Evolutionary conservation across 2,888 invertebrate genomes (phyloP).

Genomic region (Caenorhabditis drosophilae): DNA sequence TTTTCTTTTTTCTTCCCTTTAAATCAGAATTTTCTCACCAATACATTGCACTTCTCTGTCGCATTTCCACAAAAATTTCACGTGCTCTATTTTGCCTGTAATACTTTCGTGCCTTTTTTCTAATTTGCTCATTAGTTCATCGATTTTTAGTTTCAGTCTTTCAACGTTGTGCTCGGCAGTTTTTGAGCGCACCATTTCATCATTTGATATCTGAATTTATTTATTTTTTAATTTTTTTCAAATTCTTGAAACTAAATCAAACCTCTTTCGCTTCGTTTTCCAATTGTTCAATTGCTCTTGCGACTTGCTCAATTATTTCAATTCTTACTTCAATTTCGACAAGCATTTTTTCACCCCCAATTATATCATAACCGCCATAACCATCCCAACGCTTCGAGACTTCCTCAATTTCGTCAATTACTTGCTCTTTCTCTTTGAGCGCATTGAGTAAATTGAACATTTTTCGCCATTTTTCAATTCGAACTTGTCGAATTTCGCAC

Average conservation of each 20-base stretch:
- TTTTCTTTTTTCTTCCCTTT: too few species aligned
- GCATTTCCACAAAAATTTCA: conserved; percentile 21
- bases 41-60: conserved; percentile 14
- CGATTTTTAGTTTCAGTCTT: conserved; percentile 4
- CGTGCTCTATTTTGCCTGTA: conserved; percentile 10
- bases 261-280: conserved; percentile 7
- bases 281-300: conserved; percentile 10
- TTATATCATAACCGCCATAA: background rate
- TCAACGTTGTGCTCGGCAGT: conserved; percentile 10
- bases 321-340: conserved; percentile 18
- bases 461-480: conserved; percentile 20
- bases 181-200: conserved; percentile 20
- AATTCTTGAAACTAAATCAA: background rate
- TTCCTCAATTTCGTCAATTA: conserved; percentile 10
- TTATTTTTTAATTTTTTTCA: background rate
- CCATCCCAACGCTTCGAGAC: background rate
- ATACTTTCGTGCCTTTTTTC: conserved; percentile 3
- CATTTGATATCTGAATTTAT: conserved; percentile 4
- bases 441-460: conserved; percentile 15
- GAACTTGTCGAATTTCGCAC: conserved; percentile 15
- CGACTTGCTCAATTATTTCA: conserved; percentile 8
- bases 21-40: conserved; percentile 3
- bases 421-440: conserved; percentile 23
- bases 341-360: conserved; percentile 10
- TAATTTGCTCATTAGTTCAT: background rate